Evolutionary conservation across 2,113 vertebrate genomes (phyloP).

Genomic region (Scalopus aquaticus): DNA sequence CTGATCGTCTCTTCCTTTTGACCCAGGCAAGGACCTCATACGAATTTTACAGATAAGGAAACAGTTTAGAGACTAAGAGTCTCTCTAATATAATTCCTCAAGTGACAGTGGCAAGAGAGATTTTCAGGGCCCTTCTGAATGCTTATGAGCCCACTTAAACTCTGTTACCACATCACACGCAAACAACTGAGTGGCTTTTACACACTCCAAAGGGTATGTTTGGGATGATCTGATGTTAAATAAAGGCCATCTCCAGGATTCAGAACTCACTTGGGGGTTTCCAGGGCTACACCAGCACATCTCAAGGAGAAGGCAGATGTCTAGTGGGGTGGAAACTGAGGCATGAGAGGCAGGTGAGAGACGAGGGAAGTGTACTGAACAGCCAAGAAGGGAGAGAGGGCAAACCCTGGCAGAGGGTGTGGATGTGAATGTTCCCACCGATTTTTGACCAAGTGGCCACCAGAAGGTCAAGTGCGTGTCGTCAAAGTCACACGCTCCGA

Average conservation of each 20-base stretch:
- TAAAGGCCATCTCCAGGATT: accelerated
- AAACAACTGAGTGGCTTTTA: not conserved
- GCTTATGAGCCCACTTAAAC: not conserved
- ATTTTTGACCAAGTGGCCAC: not conserved
- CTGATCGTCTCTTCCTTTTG: not conserved
- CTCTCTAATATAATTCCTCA: not conserved
- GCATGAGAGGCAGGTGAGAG: not conserved
- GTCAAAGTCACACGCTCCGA: not conserved
- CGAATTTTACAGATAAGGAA: not conserved
- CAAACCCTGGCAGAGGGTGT: too few species aligned
- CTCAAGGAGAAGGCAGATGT: not conserved
- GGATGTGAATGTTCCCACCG: not conserved
- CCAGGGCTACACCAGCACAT: not conserved
- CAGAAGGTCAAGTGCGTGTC: not conserved
- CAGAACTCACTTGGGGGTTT: not conserved
- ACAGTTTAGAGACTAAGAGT: not conserved
- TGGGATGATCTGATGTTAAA: not conserved
- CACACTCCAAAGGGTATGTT: not conserved
- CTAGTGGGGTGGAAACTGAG: not conserved
- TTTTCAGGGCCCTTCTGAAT: not conserved
- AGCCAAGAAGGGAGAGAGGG: not conserved
- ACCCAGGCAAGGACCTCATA: not conserved
- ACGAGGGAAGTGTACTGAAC: accelerated
- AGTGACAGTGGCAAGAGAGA: not conserved
- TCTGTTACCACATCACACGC: too few species aligned